Conservation (phyloP, 2,888 invertebrate species). For the Chesias legatella region DNA sequence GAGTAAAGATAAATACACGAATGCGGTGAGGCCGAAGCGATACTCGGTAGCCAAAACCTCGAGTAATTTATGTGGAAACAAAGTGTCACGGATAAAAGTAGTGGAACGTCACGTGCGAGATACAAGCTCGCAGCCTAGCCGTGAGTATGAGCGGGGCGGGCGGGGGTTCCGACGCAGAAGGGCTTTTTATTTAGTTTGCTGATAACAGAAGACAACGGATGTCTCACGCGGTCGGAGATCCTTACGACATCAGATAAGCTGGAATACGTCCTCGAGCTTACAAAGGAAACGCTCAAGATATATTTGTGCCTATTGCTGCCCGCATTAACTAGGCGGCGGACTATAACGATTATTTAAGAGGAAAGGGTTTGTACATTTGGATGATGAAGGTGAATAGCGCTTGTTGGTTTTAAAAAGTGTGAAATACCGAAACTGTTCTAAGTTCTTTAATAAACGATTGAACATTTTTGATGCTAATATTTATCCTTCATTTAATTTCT, state of each 20-base stretch:
- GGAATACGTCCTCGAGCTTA: constrained; percentile 44
- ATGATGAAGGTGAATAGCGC: no score
- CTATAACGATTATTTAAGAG: constrained; percentile 37
- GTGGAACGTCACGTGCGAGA: constrained; percentile 67
- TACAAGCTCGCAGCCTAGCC: constrained; percentile 46
- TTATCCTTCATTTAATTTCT: no score
- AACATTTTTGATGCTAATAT: no score
- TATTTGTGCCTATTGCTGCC: constrained; percentile 62
- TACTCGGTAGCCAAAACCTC: constrained; percentile 54
- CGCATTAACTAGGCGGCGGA: constrained; percentile 64
- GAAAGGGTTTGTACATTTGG: no score
- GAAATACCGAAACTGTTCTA: constrained; percentile 25
- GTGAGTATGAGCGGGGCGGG: constrained; percentile 44
- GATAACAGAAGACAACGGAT: constrained; percentile 54
- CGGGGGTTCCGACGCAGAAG: constrained; percentile 41
- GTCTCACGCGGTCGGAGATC: constrained; percentile 53
- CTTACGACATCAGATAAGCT: constrained; percentile 67
- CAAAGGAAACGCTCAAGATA: constrained; percentile 58
- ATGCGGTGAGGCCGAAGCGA: constrained; percentile 51
- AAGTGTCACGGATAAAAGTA: constrained; percentile 64
- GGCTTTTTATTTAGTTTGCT: constrained; percentile 53
- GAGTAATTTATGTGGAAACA: constrained; percentile 71
- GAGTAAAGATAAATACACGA: constrained; percentile 57
- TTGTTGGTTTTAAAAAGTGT: no score
- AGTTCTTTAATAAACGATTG: no score